These are phyloP conservation scores for Microhierax caerulescens DNA, from an alignment of 2,797 vertebrate species.

Conservation along the genomic window DNA sequence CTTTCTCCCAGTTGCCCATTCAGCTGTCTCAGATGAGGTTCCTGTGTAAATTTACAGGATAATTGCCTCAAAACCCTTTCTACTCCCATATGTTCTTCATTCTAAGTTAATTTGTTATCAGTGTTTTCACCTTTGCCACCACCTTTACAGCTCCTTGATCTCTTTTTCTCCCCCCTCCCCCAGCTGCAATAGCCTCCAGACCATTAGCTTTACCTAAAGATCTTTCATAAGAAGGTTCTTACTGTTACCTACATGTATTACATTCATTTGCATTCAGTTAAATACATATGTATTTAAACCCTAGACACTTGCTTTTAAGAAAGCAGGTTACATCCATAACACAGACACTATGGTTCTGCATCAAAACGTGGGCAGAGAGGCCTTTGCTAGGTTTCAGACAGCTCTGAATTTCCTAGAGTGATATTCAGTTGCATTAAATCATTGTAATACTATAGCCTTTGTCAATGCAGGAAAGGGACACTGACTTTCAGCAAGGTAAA, in stretches of 20 bases:
- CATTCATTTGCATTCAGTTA: not conserved
- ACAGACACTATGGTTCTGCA: not conserved
- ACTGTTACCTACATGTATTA: not conserved
- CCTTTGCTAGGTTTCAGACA: not conserved
- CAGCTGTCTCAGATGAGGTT: not conserved
- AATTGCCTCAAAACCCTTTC: not conserved
- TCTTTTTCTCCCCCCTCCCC: accelerated
- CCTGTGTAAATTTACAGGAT: not conserved
- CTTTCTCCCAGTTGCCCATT: not conserved
- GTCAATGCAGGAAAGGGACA: not conserved
- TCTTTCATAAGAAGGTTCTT: not conserved
- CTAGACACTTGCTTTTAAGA: not conserved
- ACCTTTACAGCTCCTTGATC: not conserved
- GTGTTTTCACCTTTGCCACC: not conserved
- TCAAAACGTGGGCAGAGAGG: not conserved
- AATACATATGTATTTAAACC: not conserved
- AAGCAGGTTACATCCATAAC: not conserved
- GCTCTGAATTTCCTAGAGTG: not conserved
- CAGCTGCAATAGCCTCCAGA: not conserved
- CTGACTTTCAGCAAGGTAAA: not conserved
- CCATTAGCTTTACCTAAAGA: not conserved
- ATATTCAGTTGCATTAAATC: not conserved
- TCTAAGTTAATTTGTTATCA: not conserved
- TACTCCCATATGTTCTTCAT: not conserved
- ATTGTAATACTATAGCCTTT: not conserved